These are phyloP conservation scores for Mus musculus DNA, from an alignment of 2,113 vertebrate species.

Conservation along the genomic window GRCm39 chr16:76542501-76543000, in stretches of 20 bases:
- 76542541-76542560: not conserved
- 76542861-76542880: not conserved
- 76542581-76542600: not conserved
- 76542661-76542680: not conserved
- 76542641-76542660: not conserved
- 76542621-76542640: not conserved
- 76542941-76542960: not conserved
- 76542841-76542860: not conserved
- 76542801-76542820: not conserved
- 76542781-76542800: not conserved
- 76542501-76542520: not conserved
- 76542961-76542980: not conserved
- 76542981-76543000: not conserved
- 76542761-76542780: not conserved
- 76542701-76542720: not conserved
- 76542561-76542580: not conserved
- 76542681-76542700: not conserved
- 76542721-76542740: not conserved
- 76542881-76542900: not conserved
- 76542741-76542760: not conserved
- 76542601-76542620: not conserved
- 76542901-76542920: not conserved
- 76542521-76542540: not conserved
- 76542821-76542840: conserved; percentile 1
- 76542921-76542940: conserved; percentile 10